Evolutionary conservation across 1,140 invertebrate species (phyloP), one percentile per base, ranked within the genome.

Genomic region (Tetranychus urticae): DNA sequence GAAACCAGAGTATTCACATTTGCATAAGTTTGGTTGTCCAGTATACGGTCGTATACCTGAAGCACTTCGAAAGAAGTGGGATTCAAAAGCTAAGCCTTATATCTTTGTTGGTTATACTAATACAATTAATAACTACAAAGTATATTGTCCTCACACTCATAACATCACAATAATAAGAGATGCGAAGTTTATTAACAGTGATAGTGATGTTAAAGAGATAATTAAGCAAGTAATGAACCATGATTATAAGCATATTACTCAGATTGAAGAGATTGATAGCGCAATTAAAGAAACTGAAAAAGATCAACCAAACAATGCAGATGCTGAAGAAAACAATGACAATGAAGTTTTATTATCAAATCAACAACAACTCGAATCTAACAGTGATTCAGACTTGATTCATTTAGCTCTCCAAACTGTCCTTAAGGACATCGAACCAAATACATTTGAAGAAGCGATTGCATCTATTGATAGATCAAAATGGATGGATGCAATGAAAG

Each of bases 401-500:
- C 2, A 35, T 2, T 37, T 8, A 2, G 3, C 47, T 36, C 1
- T 62, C 34, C 54, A 37, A 7, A 62, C 34, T 33, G 37, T 57
- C 33, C 33, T 36, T 54, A 42, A 31, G 23, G 52, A 8, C 23
- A 46, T 47, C 57, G 48, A 48, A 14, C 59, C 59, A 34, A 33
- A 42, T 14, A 57, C 57, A 33, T 62, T 56, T 60, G 57, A 62
- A 58, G 61, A 59, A 50, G 63, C 61, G 60, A 46, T 64, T 5
- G 56, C 35, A 12, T 62, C 57, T 1, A 34, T 14, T 39, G 33
- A 62, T 13, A 34, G 35, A 50, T 34, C 59, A 23, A n/a, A 60
- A 13, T 65, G 62, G 62, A 52, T 35, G 39, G 12, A 37, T 13
- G 64, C 62, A 31, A 61, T 61, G 36, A 46, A 61, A 13, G 60